These are phyloP conservation scores for Panopea generosa DNA, from an alignment of 2,888 invertebrate genomes.

Conservation along the genomic window DNA sequence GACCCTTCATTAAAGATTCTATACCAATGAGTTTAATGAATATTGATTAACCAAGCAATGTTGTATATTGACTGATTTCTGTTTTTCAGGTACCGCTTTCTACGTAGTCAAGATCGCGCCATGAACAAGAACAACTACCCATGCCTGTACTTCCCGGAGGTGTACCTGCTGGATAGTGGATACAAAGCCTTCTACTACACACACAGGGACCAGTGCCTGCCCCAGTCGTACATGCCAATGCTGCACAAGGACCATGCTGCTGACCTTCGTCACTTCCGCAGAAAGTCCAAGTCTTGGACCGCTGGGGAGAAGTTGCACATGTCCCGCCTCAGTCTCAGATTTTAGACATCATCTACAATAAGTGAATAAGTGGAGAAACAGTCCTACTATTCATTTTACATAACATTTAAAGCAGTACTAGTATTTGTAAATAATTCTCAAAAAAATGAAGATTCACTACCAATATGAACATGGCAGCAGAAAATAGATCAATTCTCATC, in stretches of 20 bases:
- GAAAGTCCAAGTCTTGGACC: slow-evolving; percentile 89
- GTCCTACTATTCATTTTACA: no score
- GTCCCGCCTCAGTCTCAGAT: slow-evolving; percentile 10
- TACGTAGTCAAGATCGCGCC: slow-evolving; percentile 93
- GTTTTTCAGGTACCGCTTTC: slow-evolving; percentile 89
- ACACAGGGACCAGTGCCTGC: slow-evolving; percentile 88
- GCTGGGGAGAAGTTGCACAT: slow-evolving; percentile 70
- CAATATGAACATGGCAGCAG: no score
- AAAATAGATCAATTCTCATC: no score
- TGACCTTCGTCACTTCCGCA: slow-evolving; percentile 90
- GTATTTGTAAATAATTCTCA: no score
- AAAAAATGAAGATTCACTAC: no score
- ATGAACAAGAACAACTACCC: slow-evolving; percentile 94
- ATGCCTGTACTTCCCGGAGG: slow-evolving; percentile 93
- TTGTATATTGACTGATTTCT: no score
- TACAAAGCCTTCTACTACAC: slow-evolving; percentile 92
- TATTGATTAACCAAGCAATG: no score
- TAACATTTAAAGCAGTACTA: no score
- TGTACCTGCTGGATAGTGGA: slow-evolving; percentile 96
- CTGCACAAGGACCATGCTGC: slow-evolving; percentile 91
- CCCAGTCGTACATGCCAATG: slow-evolving; percentile 93
- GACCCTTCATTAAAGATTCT: no score
- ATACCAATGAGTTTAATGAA: no score
- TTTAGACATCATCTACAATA: slow-evolving; percentile 3
- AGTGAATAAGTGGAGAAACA: no score